Conservation (phyloP, 1,140 invertebrate genomes). For the Periplaneta americana region DNA sequence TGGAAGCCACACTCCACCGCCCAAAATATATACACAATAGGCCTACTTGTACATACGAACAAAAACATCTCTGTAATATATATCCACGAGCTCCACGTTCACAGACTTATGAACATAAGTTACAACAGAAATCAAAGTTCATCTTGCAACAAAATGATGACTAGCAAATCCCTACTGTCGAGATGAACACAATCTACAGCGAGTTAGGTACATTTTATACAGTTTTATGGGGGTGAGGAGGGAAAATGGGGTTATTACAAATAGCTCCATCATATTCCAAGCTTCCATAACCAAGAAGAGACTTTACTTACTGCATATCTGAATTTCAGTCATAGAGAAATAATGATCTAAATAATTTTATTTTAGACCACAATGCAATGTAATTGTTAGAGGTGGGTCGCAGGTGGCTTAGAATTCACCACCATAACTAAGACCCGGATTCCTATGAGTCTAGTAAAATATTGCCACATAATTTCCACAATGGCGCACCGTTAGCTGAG, state of each 20-base stretch:
- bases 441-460: no score
- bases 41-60: neutral
- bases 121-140: neutral
- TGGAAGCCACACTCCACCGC: neutral
- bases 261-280: neutral
- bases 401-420: no score
- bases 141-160: neutral
- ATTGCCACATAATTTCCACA: no score
- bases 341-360: no score
- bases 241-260: neutral
- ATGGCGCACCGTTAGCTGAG: no score
- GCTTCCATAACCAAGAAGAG: no score
- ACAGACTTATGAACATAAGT: neutral
- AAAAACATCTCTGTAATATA: neutral
- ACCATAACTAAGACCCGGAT: no score
- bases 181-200: neutral
- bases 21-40: neutral
- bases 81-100: neutral
- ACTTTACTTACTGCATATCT: no score
- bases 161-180: neutral
- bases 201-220: neutral
- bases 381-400: no score
- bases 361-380: no score
- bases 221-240: neutral
- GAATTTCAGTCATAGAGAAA: no score